phyloP scores from a whole-genome alignment of 1,140 invertebrate species.

The Ladona fulva region DNA sequence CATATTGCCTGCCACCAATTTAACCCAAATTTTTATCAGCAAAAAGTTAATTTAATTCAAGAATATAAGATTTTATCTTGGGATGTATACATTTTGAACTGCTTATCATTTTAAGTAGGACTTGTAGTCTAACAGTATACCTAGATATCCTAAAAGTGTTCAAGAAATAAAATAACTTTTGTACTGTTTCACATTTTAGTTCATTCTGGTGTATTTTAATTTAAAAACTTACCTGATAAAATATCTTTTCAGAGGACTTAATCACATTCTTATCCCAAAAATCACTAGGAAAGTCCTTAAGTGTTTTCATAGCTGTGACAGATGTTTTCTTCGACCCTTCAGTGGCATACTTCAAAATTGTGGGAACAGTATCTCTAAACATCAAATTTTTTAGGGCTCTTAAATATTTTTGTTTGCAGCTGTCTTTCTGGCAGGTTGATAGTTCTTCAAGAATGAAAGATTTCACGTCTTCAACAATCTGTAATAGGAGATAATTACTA shows the following conservation, averaged over 20 bases:
- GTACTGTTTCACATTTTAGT: too few relatives aligned
- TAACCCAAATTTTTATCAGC: too few relatives aligned
- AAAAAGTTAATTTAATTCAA: too few relatives aligned
- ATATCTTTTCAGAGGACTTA: constrained; percentile 36
- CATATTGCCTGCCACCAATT: too few relatives aligned
- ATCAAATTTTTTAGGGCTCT: constrained; percentile 57
- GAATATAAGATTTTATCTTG: too few relatives aligned
- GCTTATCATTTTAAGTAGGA: too few relatives aligned
- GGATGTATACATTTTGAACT: too few relatives aligned
- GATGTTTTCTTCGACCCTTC: constrained; percentile 42
- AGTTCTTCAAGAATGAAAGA: constrained; percentile 42
- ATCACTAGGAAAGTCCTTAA: constrained; percentile 43
- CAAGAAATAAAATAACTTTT: too few relatives aligned
- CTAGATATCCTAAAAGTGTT: too few relatives aligned
- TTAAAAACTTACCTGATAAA: constrained; percentile 20
- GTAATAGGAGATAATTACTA: constrained; percentile 19
- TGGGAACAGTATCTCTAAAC: constrained; percentile 44
- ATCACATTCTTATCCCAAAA: constrained; percentile 37
- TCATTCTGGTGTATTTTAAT: too few relatives aligned
- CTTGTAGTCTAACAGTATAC: too few relatives aligned
- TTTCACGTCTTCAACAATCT: constrained; percentile 40
- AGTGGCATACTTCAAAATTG: constrained; percentile 44
- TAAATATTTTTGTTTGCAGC: constrained; percentile 50
- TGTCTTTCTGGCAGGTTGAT: constrained; percentile 42
- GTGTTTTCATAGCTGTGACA: constrained; percentile 54